Evolutionary conservation across 2,113 vertebrate species (phyloP).

Genomic region (Lontra canadensis): DNA sequence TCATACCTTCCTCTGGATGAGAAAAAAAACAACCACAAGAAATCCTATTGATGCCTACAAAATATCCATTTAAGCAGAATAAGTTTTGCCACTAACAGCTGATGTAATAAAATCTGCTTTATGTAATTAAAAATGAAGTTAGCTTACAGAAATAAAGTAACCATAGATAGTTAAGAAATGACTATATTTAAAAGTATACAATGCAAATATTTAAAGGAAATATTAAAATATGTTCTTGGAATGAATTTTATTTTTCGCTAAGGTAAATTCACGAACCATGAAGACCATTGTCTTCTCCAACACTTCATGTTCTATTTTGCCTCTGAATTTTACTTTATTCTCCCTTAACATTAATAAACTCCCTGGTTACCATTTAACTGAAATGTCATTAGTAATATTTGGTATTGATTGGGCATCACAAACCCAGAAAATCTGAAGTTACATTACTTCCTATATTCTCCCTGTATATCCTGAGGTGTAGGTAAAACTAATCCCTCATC

Average conservation of each 20-base stretch:
- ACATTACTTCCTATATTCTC: not conserved
- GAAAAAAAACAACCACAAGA: not conserved
- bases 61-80: not conserved
- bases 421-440: not conserved
- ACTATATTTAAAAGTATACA: not conserved
- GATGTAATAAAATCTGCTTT: not conserved
- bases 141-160: not conserved
- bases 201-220: not conserved
- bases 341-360: not conserved
- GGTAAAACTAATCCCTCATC: not conserved
- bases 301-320: not conserved
- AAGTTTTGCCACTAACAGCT: not conserved
- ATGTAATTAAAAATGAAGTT: not conserved
- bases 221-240: not conserved
- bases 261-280: not conserved
- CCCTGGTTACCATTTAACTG: not conserved
- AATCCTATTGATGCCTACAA: not conserved
- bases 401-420: not conserved
- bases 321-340: not conserved
- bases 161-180: not conserved
- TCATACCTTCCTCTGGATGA: not conserved
- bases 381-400: not conserved
- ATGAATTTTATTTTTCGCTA: not conserved
- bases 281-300: not conserved
- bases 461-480: not conserved